These are phyloP conservation scores for Arctia plantaginis DNA, from an alignment of 2,888 invertebrate species.

Conservation along the genomic window DNA sequence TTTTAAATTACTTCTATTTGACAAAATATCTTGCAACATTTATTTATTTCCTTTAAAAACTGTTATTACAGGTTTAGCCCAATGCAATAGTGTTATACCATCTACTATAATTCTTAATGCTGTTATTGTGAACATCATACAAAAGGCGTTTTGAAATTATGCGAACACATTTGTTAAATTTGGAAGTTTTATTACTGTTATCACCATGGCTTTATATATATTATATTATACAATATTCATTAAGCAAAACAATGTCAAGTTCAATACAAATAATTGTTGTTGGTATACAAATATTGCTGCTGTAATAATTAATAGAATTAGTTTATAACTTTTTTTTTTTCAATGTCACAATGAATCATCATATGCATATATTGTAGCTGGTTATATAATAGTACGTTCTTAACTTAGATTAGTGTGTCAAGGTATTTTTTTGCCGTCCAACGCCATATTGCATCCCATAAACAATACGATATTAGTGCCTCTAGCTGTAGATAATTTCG, in stretches of 20 bases:
- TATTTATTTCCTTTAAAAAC: too few species aligned
- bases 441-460: too few species aligned
- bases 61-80: too few species aligned
- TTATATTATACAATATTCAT: background rate
- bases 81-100: too few species aligned
- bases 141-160: background rate
- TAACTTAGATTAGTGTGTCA: background rate
- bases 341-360: background rate
- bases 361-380: background rate
- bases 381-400: conserved; percentile 1
- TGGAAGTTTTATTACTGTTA: background rate
- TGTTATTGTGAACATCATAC: background rate
- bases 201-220: background rate
- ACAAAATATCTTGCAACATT: too few species aligned
- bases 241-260: background rate
- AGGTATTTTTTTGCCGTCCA: background rate
- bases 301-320: background rate
- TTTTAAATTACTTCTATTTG: too few species aligned
- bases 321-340: background rate
- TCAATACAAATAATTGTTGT: background rate
- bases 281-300: background rate
- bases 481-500: too few species aligned
- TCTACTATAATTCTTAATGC: too few species aligned
- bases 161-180: background rate
- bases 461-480: too few species aligned